Percentiles rank a stretch among this genome's conserved stretches.
phyloP scores from a whole-genome alignment of 2,797 vertebrate species.

The Eulemur mongoz region DNA sequence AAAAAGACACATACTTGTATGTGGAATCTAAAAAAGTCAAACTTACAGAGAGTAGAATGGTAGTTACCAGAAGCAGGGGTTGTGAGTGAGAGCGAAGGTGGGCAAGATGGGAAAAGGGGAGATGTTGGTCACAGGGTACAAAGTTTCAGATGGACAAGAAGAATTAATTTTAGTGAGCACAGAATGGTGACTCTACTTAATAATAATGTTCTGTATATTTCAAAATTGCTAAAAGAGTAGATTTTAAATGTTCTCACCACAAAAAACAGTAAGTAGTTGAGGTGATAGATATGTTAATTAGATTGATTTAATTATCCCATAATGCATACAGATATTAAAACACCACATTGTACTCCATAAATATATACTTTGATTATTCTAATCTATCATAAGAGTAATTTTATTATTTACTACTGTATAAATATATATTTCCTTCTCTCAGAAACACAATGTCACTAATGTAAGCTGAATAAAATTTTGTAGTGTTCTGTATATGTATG shows the following conservation, averaged over 20 bases:
- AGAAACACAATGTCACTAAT: slow-evolving; percentile 7
- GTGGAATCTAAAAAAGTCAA: neutral
- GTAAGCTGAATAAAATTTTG: slow-evolving; percentile 21
- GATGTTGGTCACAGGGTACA: neutral
- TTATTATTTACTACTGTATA: neutral
- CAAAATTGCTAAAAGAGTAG: neutral
- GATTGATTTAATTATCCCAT: neutral
- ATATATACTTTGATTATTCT: neutral
- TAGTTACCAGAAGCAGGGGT: neutral
- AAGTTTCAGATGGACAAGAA: neutral
- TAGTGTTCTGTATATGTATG: neutral
- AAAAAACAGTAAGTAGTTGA: neutral
- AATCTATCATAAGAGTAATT: slow-evolving; percentile 18
- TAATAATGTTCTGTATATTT: neutral
- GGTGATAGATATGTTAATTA: neutral
- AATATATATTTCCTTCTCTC: neutral
- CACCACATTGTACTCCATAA: neutral
- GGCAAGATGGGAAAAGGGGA: neutral
- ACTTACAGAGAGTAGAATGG: neutral
- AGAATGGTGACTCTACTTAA: neutral
- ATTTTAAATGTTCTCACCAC: neutral
- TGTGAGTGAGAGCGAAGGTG: neutral
- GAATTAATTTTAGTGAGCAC: neutral
- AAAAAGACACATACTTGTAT: neutral
- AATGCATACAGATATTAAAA: neutral